phyloP scores from a whole-genome alignment of 2,113 vertebrate genomes.

The Mungos mungo region DNA sequence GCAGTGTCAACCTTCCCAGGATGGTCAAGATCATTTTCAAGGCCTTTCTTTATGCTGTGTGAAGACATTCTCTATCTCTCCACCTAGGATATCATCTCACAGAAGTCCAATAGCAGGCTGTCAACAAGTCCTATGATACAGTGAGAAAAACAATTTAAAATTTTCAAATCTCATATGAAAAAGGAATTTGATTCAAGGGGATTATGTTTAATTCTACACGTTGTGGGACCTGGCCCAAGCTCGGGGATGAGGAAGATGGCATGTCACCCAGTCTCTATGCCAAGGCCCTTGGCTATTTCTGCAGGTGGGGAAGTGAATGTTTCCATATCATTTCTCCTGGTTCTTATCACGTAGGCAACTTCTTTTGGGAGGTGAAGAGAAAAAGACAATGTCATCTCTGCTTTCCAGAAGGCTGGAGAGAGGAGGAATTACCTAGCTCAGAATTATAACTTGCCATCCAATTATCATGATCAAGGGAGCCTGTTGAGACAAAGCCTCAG shows the following conservation, averaged over 20 bases:
- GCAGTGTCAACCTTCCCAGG: not conserved
- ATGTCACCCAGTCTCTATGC: not conserved
- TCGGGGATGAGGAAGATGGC: not conserved
- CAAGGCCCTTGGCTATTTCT: not conserved
- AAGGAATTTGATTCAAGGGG: not conserved
- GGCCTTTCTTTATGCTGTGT: not conserved
- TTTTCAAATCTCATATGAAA: slow-evolving; percentile 45
- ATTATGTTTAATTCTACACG: not conserved
- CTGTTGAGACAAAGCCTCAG: not conserved
- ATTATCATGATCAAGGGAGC: slow-evolving; percentile 4
- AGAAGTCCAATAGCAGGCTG: not conserved
- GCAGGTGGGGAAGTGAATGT: not conserved
- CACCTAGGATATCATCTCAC: slow-evolving; percentile 11
- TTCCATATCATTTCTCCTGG: slow-evolving; percentile 27
- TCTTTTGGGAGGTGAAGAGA: not conserved
- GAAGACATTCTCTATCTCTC: not conserved
- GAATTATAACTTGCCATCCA: slow-evolving; percentile 14
- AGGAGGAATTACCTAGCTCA: slow-evolving; percentile 36
- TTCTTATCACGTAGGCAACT: slow-evolving; percentile 31
- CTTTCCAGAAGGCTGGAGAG: not conserved
- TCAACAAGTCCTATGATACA: not conserved
- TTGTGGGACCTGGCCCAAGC: not conserved
- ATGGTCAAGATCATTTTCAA: slow-evolving; percentile 1
- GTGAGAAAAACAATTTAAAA: not conserved
- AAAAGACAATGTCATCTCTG: not conserved